These are phyloP conservation scores for Eupithecia subumbrata DNA, from an alignment of 2,888 invertebrate genomes.

Conservation along the genomic window DNA sequence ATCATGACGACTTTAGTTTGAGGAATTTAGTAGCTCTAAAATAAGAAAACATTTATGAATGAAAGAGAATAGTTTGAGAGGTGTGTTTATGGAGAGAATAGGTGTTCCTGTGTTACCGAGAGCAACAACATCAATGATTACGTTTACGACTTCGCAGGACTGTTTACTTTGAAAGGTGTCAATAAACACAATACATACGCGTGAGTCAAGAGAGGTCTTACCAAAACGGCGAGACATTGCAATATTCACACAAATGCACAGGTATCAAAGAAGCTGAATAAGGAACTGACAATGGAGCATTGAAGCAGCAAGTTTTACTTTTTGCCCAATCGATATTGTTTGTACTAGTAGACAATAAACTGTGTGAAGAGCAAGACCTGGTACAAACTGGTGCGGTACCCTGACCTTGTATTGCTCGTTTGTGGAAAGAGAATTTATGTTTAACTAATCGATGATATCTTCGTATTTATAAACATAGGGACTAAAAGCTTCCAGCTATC, in stretches of 20 bases:
- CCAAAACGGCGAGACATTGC: constrained; percentile 33
- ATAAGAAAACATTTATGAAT: not conserved
- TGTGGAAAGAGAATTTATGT: constrained; percentile 60
- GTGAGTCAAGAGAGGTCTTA: constrained; percentile 26
- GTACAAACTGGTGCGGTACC: constrained; percentile 80
- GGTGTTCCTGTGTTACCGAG: constrained; percentile 5
- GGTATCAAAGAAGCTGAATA: constrained; percentile 38
- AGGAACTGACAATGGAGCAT: constrained; percentile 42
- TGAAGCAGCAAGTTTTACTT: constrained; percentile 43
- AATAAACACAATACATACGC: constrained; percentile 31
- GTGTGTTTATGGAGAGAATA: not conserved
- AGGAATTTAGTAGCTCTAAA: not conserved
- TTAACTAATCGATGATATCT: constrained; percentile 69
- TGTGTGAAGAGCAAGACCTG: constrained; percentile 68
- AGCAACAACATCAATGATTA: constrained; percentile 15
- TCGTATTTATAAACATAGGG: constrained; percentile 54
- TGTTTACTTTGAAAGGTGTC: constrained; percentile 22
- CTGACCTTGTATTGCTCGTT: constrained; percentile 73
- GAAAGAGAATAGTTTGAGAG: not conserved
- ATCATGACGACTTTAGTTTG: not conserved
- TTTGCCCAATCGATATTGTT: constrained; percentile 54
- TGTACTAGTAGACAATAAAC: constrained; percentile 57
- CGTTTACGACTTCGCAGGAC: constrained; percentile 4
- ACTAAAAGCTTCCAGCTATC: constrained; percentile 24
- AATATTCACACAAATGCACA: constrained; percentile 35